Base-by-base conservation (phyloP, 2,797 vertebrate genomes). In the Basileuterus tristriatus region DNA sequence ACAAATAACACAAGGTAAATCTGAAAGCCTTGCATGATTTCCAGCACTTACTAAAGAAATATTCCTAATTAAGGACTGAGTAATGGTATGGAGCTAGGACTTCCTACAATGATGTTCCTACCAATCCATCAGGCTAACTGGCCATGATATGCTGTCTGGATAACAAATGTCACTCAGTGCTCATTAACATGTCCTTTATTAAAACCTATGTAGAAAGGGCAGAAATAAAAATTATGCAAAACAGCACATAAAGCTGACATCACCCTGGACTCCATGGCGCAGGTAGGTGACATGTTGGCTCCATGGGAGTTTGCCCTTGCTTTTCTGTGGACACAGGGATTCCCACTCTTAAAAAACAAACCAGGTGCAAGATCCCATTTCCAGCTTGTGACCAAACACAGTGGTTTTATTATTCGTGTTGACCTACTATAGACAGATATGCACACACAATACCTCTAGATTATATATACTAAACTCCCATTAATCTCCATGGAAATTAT, bases 141-240 rank as follows among this genome's bases (percentile, higher is more conserved):
- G 53, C 69, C 72, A 72, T 78, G 72, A 85, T 88, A 81, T 2
- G 2, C 44, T 76, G 46, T 62, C 89, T 83, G 69, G 82, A 89
- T 89, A 95, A 95, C 68, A 95, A 96, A 96, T 91, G 72, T 30
- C 58, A 87, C 81, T 81, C 68, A 63, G 58, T 50, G 71, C 58
- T 94, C 76, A 81, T 96, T 96, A 92, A 65, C 27, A 37, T 44
- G 75, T 44, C 84, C 79, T 85, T 91, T 71, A 92, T 59, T 65
- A 68, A 80, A 93, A 29, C n/a, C 43, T 83, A 14, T 26, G 36
- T 8, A 14, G 36, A 63, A 20, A 93, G 44, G 58, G 18, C 62
- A 95, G 62, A 84, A 92, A 87, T 74, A 74, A 77, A 92, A 89
- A 59, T 52, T 62, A 44, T 39, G 64, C n/a, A 11, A 90, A 91